Percentiles rank a stretch among this genome's conserved stretches.
Evolutionary conservation across 2,888 invertebrate genomes (phyloP).

Genomic region (Halictus quadricinctus): DNA sequence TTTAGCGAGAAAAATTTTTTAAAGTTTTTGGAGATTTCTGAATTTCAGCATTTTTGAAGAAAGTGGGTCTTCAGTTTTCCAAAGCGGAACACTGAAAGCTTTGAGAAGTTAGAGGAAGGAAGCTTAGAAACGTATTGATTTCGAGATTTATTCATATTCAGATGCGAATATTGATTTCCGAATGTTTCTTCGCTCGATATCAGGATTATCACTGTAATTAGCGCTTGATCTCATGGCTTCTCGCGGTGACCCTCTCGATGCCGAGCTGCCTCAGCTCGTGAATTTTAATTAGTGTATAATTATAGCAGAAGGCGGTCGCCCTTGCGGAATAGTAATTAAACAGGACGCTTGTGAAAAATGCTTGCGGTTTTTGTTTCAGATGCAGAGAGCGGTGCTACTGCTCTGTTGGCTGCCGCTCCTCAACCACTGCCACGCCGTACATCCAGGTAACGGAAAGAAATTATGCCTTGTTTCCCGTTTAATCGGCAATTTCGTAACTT

Average conservation of each 20-base stretch:
- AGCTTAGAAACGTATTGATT: background rate
- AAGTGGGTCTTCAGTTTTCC: no score
- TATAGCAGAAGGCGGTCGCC: slow-evolving; percentile 24
- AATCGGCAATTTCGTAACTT: background rate
- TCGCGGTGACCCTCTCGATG: slow-evolving; percentile 7
- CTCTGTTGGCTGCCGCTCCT: slow-evolving; percentile 81
- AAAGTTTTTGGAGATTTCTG: background rate
- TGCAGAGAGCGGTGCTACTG: slow-evolving; percentile 82
- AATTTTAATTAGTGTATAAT: slow-evolving; percentile 48
- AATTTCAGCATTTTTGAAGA: background rate
- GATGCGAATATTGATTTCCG: background rate
- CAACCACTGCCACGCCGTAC: slow-evolving; percentile 81
- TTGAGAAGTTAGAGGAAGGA: no score
- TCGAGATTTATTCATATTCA: background rate
- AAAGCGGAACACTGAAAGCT: no score
- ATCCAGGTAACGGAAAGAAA: slow-evolving; percentile 77
- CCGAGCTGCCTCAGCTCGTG: slow-evolving; percentile 8
- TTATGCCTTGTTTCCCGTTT: background rate
- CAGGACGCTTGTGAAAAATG: slow-evolving; percentile 28
- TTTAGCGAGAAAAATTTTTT: background rate
- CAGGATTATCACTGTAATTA: slow-evolving; percentile 35
- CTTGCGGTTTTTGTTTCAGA: slow-evolving; percentile 72
- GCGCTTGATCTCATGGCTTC: slow-evolving; percentile 27
- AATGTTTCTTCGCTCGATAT: slow-evolving; percentile 9
- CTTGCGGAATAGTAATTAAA: slow-evolving; percentile 27